phyloP scores from a whole-genome alignment of 2,113 vertebrate species.

The Tor tambroides region DNA sequence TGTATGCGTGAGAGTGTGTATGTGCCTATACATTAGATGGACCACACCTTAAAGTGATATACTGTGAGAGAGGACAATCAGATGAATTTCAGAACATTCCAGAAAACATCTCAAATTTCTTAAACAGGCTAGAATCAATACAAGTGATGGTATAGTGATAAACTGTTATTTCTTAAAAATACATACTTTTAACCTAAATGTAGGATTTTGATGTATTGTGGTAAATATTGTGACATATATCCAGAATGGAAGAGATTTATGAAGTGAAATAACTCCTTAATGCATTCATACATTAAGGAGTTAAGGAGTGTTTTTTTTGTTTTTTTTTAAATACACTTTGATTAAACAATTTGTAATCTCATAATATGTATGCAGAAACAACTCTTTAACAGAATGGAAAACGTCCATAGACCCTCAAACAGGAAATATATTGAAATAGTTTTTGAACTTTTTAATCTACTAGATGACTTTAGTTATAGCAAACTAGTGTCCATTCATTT shows the following conservation, averaged over 20 bases:
- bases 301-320: neutral
- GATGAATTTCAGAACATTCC: constrained; percentile 68
- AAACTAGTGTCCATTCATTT: constrained; percentile 15
- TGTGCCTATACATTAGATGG: constrained; percentile 8
- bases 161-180: constrained; percentile 28
- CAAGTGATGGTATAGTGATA: constrained; percentile 29
- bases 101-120: constrained; percentile 51
- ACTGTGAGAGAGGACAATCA: constrained; percentile 67
- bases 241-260: neutral
- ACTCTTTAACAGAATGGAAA: constrained; percentile 20
- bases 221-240: neutral
- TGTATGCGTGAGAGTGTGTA: constrained; percentile 21
- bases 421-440: neutral
- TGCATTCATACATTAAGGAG: neutral
- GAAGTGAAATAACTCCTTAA: constrained; percentile 23
- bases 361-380: neutral
- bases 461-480: neutral
- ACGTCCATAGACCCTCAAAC: neutral
- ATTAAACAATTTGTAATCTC: constrained; percentile 8
- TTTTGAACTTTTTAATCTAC: constrained; percentile 43
- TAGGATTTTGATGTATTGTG: neutral
- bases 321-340: constrained; percentile 14
- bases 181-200: constrained; percentile 10
- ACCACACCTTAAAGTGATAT: constrained; percentile 40
- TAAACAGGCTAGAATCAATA: constrained; percentile 45